Percentiles rank a stretch among this genome's conserved stretches.
Evolutionary conservation across 2,888 invertebrate genomes (phyloP).

Genomic region (Erebia palarica): DNA sequence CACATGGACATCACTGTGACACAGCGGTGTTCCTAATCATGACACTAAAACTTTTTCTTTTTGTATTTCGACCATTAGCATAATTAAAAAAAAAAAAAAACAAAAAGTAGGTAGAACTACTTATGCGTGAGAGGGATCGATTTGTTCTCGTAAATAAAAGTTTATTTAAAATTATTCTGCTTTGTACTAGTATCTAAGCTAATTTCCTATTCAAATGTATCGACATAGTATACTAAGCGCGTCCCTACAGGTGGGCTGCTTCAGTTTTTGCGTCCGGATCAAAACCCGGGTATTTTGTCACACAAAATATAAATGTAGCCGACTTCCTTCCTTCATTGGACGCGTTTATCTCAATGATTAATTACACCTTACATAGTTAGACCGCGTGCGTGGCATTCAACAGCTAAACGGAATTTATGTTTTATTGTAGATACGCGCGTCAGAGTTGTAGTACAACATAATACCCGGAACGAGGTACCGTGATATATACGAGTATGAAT

Average conservation of each 20-base stretch:
- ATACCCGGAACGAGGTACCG: constrained; percentile 3
- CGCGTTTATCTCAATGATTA: constrained; percentile 79
- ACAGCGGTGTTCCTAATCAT: too few relatives aligned
- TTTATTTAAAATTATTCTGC: too few relatives aligned
- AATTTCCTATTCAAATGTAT: not conserved
- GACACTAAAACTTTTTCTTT: too few relatives aligned
- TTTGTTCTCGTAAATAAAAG: too few relatives aligned
- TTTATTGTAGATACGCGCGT: constrained; percentile 30
- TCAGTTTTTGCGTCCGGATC: constrained; percentile 81
- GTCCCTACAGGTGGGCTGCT: constrained; percentile 61
- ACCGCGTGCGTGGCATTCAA: constrained; percentile 59
- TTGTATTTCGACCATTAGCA: too few relatives aligned
- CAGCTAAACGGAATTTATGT: constrained; percentile 40
- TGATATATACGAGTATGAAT: constrained; percentile 9
- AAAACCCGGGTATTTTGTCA: constrained; percentile 81
- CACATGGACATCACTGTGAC: too few relatives aligned
- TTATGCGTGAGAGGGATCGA: too few relatives aligned
- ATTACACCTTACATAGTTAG: constrained; percentile 63
- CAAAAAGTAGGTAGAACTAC: too few relatives aligned
- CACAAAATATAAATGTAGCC: constrained; percentile 81
- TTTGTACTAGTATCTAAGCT: too few relatives aligned
- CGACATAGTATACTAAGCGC: constrained; percentile 32
- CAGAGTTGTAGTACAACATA: constrained; percentile 23
- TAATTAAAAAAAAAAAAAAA: too few relatives aligned
- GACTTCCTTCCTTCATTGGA: constrained; percentile 80